Percentiles rank a stretch among this genome's conserved stretches.
phyloP scores from a whole-genome alignment of 2,888 invertebrate species.

The Plagodis dolabraria region DNA sequence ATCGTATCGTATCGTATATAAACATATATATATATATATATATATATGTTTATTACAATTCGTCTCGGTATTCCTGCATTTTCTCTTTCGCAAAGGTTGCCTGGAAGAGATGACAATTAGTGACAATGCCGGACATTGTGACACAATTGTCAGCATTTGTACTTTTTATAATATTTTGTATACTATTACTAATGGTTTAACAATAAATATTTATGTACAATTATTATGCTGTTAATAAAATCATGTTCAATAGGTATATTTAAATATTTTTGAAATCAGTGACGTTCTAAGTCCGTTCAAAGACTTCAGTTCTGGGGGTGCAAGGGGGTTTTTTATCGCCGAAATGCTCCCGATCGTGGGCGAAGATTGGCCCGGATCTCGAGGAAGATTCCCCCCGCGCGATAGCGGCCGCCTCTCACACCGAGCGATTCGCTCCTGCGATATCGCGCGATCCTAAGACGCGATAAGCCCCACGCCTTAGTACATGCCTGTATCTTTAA shows the following conservation, averaged over 20 bases:
- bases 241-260: neutral
- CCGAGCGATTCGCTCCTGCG: conserved; percentile 55
- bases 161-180: no score
- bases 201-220: no score
- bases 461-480: conserved; percentile 54
- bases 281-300: conserved; percentile 46
- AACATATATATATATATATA: no score
- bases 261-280: neutral
- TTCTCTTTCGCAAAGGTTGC: no score
- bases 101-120: no score
- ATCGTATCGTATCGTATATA: no score
- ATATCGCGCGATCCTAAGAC: conserved; percentile 57
- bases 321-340: conserved; percentile 60
- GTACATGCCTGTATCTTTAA: conserved; percentile 68
- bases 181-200: no score
- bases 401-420: conserved; percentile 39
- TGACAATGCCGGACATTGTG: neutral
- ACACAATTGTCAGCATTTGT: no score
- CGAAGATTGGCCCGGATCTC: conserved; percentile 39
- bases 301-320: conserved; percentile 39
- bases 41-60: no score
- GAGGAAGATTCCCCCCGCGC: conserved; percentile 40
- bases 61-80: no score
- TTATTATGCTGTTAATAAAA: neutral
- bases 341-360: conserved; percentile 64